Evolutionary conservation across 2,888 invertebrate species (phyloP).

Genomic region (Hydropsyche betteni): DNA sequence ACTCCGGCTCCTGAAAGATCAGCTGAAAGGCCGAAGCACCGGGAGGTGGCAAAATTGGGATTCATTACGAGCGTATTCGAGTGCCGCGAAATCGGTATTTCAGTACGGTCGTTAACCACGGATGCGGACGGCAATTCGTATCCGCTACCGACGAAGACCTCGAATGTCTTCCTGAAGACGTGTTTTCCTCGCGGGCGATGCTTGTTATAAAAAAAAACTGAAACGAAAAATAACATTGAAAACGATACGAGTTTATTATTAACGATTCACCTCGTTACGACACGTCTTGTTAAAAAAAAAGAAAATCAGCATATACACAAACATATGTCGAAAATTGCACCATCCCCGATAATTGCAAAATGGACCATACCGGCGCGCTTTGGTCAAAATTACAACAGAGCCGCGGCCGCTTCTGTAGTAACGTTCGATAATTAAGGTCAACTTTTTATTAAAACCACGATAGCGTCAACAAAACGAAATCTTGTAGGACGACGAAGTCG

Average conservation of each 20-base stretch:
- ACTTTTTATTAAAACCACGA: conserved; percentile 34
- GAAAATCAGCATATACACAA: conserved; percentile 12
- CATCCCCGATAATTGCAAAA: conserved; percentile 40
- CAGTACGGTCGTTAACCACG: conserved; percentile 20
- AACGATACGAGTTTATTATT: not conserved
- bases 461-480: conserved; percentile 8
- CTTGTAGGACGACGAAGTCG: not conserved
- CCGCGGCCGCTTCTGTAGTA: conserved; percentile 44
- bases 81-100: not conserved
- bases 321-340: conserved; percentile 21
- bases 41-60: too few relatives aligned
- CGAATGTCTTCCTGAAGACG: not conserved
- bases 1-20: not conserved
- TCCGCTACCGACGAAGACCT: conserved; percentile 28
- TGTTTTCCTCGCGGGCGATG: not conserved
- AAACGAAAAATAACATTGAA: conserved; percentile 8
- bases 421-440: conserved; percentile 51
- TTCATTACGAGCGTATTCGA: too few relatives aligned
- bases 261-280: not conserved
- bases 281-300: conserved; percentile 8
- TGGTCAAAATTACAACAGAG: conserved; percentile 44
- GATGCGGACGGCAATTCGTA: conserved; percentile 38
- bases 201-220: conserved; percentile 3
- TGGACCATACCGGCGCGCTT: conserved; percentile 42
- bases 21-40: not conserved